phyloP scores from a whole-genome alignment of 1,140 invertebrate species.

The Drosophila repletoides region DNA sequence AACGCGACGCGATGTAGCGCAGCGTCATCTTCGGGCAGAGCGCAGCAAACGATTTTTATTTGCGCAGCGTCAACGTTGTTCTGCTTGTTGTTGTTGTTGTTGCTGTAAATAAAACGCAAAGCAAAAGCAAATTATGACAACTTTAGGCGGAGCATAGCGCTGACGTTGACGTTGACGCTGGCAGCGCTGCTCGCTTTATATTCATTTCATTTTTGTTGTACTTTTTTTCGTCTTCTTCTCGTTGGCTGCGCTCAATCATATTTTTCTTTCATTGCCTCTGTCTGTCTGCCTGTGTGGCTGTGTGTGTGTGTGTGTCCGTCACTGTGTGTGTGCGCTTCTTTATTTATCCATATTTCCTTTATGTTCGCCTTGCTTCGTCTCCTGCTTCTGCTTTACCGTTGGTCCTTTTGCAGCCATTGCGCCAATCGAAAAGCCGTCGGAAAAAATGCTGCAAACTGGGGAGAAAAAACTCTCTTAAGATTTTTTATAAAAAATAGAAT shows the following conservation, averaged over 20 bases:
- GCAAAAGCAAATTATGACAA: constrained; percentile 81
- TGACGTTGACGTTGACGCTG: constrained; percentile 25
- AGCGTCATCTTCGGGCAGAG: constrained; percentile 38
- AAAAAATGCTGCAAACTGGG: no score
- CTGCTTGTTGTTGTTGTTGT: background rate
- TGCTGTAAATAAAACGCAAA: constrained; percentile 67
- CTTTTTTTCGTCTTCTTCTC: constrained; percentile 36
- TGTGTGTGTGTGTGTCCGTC: constrained; percentile 10
- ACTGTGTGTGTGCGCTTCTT: constrained; percentile 34
- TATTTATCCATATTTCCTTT: constrained; percentile 71
- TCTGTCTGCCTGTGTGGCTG: constrained; percentile 7
- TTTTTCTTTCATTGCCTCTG: constrained; percentile 40
- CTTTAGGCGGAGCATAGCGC: constrained; percentile 76
- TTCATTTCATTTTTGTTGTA: no score
- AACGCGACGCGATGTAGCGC: constrained; percentile 8
- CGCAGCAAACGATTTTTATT: constrained; percentile 47
- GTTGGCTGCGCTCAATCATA: constrained; percentile 70
- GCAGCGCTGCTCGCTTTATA: constrained; percentile 25
- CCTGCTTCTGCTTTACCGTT: constrained; percentile 12
- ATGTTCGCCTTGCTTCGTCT: constrained; percentile 22
- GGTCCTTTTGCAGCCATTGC: constrained; percentile 45
- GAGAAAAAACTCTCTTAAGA: no score
- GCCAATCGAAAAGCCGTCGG: constrained; percentile 52
- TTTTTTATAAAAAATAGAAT: no score
- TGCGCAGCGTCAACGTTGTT: constrained; percentile 49